Evolutionary conservation across 92 coral and sea anemone genomes (phyloP).

Genomic region (Zoanthus gigantus): DNA sequence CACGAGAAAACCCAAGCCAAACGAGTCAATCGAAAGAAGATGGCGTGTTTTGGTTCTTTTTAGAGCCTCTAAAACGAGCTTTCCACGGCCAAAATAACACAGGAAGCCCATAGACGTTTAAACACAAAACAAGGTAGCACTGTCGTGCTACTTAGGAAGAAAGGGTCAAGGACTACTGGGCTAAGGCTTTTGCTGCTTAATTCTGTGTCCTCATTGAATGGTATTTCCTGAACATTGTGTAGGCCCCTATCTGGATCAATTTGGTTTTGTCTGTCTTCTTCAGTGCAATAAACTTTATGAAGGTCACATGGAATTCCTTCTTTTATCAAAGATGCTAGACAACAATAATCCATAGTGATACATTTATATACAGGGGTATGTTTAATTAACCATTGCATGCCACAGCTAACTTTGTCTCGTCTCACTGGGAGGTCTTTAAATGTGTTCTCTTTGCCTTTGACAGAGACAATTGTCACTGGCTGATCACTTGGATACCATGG

Average conservation of each 20-base stretch:
- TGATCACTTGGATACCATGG: constrained; percentile 35
- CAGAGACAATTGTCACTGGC: neutral
- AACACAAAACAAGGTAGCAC: too few species aligned
- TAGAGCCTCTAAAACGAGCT: too few species aligned
- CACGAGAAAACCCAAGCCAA: neutral
- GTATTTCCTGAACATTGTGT: too few species aligned
- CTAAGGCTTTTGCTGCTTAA: too few species aligned
- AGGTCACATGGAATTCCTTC: constrained; percentile 9
- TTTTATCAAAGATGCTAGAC: too few species aligned
- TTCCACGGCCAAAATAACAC: too few species aligned
- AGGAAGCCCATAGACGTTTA: too few species aligned
- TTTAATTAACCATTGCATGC: constrained; percentile 67
- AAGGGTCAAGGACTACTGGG: too few species aligned
- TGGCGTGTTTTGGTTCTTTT: too few species aligned
- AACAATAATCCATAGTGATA: constrained; percentile 9
- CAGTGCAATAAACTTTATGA: neutral
- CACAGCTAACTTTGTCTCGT: constrained; percentile 43
- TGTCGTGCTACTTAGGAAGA: too few species aligned
- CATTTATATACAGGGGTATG: constrained; percentile 64
- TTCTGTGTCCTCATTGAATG: too few species aligned
- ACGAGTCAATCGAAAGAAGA: too few species aligned
- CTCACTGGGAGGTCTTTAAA: constrained; percentile 63
- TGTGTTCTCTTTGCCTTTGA: constrained; percentile 3
- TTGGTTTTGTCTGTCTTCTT: neutral
- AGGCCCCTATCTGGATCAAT: neutral